Percentiles rank a stretch among this genome's conserved stretches.
Conservation (phyloP, 1,140 invertebrate species). For the Pseudomyrmex cubaensis region DNA sequence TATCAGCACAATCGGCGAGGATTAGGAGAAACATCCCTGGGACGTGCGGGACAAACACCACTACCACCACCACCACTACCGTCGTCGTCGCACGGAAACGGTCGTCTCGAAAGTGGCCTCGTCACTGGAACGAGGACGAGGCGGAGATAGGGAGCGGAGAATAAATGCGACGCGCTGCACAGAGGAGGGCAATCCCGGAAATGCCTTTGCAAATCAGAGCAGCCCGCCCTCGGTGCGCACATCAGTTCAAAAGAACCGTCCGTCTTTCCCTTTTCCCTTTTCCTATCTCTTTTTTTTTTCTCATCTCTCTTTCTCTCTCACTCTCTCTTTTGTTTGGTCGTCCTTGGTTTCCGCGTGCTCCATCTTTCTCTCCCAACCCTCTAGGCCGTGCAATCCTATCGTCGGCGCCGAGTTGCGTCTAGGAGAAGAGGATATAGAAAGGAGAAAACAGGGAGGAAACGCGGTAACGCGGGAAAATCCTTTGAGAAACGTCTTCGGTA, state of each 20-base stretch:
- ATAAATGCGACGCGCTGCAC: conserved; percentile 41
- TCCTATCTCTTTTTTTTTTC: not conserved
- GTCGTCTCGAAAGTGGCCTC: conserved; percentile 45
- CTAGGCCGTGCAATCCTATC: conserved; percentile 39
- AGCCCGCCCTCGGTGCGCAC: conserved; percentile 53
- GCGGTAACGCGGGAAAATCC: conserved; percentile 56
- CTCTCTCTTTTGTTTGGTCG: conserved; percentile 31
- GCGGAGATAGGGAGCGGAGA: not conserved
- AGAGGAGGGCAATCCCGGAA: conserved; percentile 67
- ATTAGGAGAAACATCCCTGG: conserved; percentile 32
- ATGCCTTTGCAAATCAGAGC: conserved; percentile 73
- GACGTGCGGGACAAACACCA: conserved; percentile 7
- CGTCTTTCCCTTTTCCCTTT: not conserved
- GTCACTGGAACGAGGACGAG: conserved; percentile 30
- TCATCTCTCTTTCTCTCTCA: not conserved
- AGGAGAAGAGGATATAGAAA: not conserved
- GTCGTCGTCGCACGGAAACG: not conserved
- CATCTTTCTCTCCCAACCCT: not conserved
- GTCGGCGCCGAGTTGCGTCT: conserved; percentile 35
- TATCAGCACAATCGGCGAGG: conserved; percentile 38
- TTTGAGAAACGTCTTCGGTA: conserved; percentile 61
- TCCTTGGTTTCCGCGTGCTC: conserved; percentile 1
- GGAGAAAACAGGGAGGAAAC: not conserved
- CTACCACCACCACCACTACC: too few relatives aligned
- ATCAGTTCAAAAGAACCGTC: conserved; percentile 64